Percentiles rank a stretch among this genome's conserved stretches.
These are phyloP conservation scores for Hyla sarda DNA, from an alignment of 2,113 vertebrate genomes.

Conservation along the genomic window DNA sequence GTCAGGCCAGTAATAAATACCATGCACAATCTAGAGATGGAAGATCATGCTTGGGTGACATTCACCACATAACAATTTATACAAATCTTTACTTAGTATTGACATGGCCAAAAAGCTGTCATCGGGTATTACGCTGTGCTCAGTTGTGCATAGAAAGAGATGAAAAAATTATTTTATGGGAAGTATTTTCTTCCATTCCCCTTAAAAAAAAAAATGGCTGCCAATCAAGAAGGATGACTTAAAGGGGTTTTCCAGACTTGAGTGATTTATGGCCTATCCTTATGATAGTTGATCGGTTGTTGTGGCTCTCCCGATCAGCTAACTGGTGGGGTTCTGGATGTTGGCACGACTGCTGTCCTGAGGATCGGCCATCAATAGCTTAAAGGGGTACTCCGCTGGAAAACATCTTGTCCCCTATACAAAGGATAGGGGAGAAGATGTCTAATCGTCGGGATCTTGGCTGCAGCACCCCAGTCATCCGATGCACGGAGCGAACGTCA, in stretches of 20 bases:
- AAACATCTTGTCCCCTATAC: too few species aligned
- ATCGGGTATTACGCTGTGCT: neutral
- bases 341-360: too few species aligned
- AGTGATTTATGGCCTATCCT: neutral
- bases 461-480: too few species aligned
- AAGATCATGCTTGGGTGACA: neutral
- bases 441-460: too few species aligned
- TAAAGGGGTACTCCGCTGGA: too few species aligned
- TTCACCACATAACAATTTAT: neutral
- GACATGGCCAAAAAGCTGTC: neutral
- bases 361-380: too few species aligned
- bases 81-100: neutral
- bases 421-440: too few species aligned
- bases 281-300: neutral
- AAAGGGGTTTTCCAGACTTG: neutral
- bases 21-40: neutral
- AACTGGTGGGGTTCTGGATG: too few species aligned
- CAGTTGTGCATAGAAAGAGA: neutral
- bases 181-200: neutral
- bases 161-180: neutral
- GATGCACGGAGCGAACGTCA: too few species aligned
- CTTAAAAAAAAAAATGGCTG: too few species aligned
- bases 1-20: neutral
- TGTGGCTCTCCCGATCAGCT: too few species aligned
- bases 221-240: neutral